Base-by-base conservation (phyloP, 2,797 vertebrate species). In the Scolopax bukidnonensis region DNA sequence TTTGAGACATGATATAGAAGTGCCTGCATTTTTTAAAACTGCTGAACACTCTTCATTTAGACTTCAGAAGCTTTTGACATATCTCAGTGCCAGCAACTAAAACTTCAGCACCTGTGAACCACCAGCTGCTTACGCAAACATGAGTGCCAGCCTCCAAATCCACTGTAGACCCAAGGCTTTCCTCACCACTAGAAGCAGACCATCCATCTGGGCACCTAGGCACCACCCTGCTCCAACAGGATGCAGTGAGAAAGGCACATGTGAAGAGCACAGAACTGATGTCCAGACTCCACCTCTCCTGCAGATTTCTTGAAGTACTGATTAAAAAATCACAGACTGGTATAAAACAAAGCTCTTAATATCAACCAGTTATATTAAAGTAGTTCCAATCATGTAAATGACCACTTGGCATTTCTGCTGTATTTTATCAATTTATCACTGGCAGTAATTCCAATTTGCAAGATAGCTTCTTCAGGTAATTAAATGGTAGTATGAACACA, bases 181-280 rank as follows among this genome's bases (percentile, higher is more conserved):
- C 51, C 48, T 63, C 45, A 8, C 0, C 2, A 33, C 16, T 0
- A 27, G 17, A 43, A 6, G 28, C 47, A 23, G 38, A 32, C n/a
- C 32, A 23, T 17, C 41, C 19, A 60, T 14, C 32, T 51, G 27
- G 32, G 9, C 16, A 56, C 28, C 48, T 33, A 21, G 0, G 1
- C 50, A 61, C 4, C 25, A 47, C 10, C 16, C 84, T 54, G n/a
- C 25, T 91, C 20, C 50, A 43, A 23, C 32, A 64, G 13, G 13
- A 65, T 11, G 11, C 3, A 43, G 24, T 18, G 30, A 59, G 13
- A 48, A 84, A 67, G 24, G 33, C n/a, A 79, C 6, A 24, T 0
- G 3, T 16, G 40, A 63, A 54, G 13, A 51, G 24, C 32, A 45
- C 13, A 78, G 61, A 61, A 23, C 17, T 24, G 32, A 41, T 19